A percentile compares a stretch with the other conserved stretches of the same genome.
These are phyloP conservation scores for Diaperis boleti DNA, from an alignment of 2,888 invertebrate genomes.

Conservation along the genomic window DNA sequence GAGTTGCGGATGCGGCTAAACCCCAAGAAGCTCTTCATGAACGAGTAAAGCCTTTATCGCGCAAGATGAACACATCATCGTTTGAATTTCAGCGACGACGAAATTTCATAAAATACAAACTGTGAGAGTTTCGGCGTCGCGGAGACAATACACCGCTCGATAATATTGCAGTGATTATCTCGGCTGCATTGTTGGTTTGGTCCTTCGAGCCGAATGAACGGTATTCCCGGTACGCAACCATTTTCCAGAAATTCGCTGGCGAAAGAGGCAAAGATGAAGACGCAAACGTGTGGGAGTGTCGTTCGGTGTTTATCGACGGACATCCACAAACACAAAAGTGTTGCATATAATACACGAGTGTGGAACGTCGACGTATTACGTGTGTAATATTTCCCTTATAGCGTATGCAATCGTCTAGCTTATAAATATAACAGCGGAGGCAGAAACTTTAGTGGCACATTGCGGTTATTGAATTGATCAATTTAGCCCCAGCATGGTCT, in stretches of 20 bases:
- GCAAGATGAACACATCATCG: background rate
- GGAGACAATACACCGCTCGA: conserved; percentile 54
- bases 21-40: background rate
- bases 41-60: background rate
- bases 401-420: conserved; percentile 59
- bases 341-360: conserved; percentile 10
- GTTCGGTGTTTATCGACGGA: no score
- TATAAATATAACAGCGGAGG: conserved; percentile 64
- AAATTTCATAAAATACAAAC: conserved; percentile 13
- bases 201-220: conserved; percentile 38
- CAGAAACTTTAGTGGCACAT: conserved; percentile 65
- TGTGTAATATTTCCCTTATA: conserved; percentile 48
- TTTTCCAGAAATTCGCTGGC: no score
- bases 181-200: conserved; percentile 49
- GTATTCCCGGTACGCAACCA: background rate
- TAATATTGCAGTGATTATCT: conserved; percentile 61
- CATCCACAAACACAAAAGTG: conserved; percentile 7
- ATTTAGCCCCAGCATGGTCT: conserved; percentile 65
- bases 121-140: conserved; percentile 38
- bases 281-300: no score
- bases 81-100: background rate
- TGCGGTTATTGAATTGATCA: conserved; percentile 68
- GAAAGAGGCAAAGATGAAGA: no score
- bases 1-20: no score
- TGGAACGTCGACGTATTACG: conserved; percentile 43